A percentile compares a stretch with the other conserved stretches of the same genome.
Evolutionary conservation across 2,113 vertebrate genomes (phyloP).

Genomic region (Bufo gargarizans): DNA sequence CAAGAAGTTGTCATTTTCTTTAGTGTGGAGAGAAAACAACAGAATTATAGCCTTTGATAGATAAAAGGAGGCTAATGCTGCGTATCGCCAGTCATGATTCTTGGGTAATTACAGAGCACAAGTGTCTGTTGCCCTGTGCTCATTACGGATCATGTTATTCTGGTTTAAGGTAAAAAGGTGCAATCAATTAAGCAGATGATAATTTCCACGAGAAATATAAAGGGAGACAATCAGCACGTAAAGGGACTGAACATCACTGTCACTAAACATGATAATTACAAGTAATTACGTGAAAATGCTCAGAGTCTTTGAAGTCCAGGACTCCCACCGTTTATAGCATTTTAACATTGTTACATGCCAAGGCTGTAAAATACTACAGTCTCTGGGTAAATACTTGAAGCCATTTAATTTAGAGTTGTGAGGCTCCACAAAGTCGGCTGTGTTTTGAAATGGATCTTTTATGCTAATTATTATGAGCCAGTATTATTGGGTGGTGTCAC

Average conservation of each 20-base stretch:
- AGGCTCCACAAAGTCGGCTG: slow-evolving; percentile 55
- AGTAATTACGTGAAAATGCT: slow-evolving; percentile 57
- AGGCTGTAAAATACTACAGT: slow-evolving; percentile 51
- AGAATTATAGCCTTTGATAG: neutral
- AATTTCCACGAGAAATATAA: slow-evolving; percentile 54
- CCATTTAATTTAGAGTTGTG: slow-evolving; percentile 44
- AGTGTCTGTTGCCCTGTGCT: slow-evolving; percentile 8
- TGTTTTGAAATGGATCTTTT: slow-evolving; percentile 38
- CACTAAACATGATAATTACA: slow-evolving; percentile 58
- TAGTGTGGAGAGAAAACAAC: neutral
- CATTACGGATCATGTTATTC: slow-evolving; percentile 13
- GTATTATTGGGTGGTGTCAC: slow-evolving; percentile 4
- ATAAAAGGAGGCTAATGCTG: slow-evolving; percentile 22
- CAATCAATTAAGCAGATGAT: slow-evolving; percentile 55
- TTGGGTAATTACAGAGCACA: slow-evolving; percentile 23
- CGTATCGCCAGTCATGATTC: neutral
- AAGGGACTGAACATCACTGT: slow-evolving; percentile 51
- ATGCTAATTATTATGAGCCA: slow-evolving; percentile 53
- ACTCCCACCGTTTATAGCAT: slow-evolving; percentile 55
- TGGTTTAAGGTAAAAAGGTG: slow-evolving; percentile 51
- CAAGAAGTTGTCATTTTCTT: neutral
- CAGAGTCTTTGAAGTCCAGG: slow-evolving; percentile 33
- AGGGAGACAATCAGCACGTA: slow-evolving; percentile 51
- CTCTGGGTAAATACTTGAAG: slow-evolving; percentile 52
- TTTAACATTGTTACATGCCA: slow-evolving; percentile 57